phyloP scores from a whole-genome alignment of 2,113 vertebrate species.

The Lepisosteus oculatus region DNA sequence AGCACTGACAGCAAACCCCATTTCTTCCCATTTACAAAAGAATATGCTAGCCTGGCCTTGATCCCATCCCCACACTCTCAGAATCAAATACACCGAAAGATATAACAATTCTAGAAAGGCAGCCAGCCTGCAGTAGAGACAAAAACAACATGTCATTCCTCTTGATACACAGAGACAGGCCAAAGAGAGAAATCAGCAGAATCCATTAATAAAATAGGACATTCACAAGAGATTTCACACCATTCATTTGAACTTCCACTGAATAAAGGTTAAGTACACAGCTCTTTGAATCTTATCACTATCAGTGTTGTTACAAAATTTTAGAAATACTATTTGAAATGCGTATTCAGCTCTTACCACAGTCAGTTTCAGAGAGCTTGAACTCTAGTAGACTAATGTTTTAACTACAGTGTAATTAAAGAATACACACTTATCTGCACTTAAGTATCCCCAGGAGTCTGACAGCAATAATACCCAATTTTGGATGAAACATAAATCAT shows the following conservation, averaged over 20 bases:
- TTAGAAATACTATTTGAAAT: constrained; percentile 1
- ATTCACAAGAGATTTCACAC: background rate
- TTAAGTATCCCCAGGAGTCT: too few species aligned
- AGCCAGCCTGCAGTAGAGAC: constrained; percentile 7
- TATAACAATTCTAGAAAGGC: background rate
- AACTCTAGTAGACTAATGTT: constrained; percentile 11
- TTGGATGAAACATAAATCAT: too few species aligned
- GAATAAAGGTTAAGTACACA: constrained; percentile 8
- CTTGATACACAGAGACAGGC: constrained; percentile 3
- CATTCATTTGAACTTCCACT: too few species aligned
- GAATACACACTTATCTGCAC: background rate
- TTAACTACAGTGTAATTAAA: constrained; percentile 16
- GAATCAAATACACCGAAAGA: too few species aligned
- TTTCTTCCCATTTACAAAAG: background rate
- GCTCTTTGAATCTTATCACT: constrained; percentile 11
- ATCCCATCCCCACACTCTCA: background rate
- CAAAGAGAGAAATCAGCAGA: background rate
- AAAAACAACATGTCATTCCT: background rate
- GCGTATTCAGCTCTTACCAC: constrained; percentile 2
- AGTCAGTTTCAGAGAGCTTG: constrained; percentile 1
- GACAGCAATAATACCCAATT: too few species aligned
- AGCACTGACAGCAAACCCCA: background rate
- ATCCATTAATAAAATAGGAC: background rate
- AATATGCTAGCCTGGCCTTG: background rate
- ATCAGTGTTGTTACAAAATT: too few species aligned